phyloP scores from a whole-genome alignment of 2,797 vertebrate species.

The Cyclopterus lumpus region DNA sequence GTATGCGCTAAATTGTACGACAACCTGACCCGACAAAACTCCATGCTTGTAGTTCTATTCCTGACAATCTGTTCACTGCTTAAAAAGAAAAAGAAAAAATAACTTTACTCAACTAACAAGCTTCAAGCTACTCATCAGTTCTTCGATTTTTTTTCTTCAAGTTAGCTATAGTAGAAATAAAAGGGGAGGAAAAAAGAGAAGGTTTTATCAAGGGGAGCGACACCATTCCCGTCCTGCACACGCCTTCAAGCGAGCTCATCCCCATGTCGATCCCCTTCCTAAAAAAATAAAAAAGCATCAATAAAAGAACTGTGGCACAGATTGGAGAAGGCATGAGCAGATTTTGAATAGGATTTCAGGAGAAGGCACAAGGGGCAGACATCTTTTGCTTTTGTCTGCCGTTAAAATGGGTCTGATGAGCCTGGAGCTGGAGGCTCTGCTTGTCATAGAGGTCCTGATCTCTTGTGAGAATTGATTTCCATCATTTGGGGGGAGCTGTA shows the following conservation, averaged over 20 bases:
- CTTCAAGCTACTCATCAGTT: conserved; percentile 66
- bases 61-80: conserved; percentile 27
- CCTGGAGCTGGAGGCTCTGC: conserved; percentile 75
- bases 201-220: conserved; percentile 68
- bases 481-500: conserved; percentile 78
- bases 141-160: conserved; percentile 57
- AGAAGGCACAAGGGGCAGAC: conserved; percentile 77
- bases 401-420: conserved; percentile 84
- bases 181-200: conserved; percentile 26
- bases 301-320: conserved; percentile 76
- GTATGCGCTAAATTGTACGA: conserved; percentile 15
- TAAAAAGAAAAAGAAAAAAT: conserved; percentile 19
- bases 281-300: conserved; percentile 58
- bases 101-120: conserved; percentile 54
- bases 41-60: conserved; percentile 22
- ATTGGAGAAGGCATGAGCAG: conserved; percentile 73
- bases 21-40: conserved; percentile 51
- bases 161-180: conserved; percentile 56
- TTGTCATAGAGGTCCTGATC: conserved; percentile 84
- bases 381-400: conserved; percentile 83
- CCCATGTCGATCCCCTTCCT: conserved; percentile 50
- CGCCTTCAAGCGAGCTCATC: conserved; percentile 72
- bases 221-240: conserved; percentile 70
- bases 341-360: conserved; percentile 80
- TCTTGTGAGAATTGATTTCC: conserved; percentile 86